Evolutionary conservation across 2,888 invertebrate species (phyloP), one percentile per base, ranked within the genome.

Genomic region (Cylindroiulus punctatus): DNA sequence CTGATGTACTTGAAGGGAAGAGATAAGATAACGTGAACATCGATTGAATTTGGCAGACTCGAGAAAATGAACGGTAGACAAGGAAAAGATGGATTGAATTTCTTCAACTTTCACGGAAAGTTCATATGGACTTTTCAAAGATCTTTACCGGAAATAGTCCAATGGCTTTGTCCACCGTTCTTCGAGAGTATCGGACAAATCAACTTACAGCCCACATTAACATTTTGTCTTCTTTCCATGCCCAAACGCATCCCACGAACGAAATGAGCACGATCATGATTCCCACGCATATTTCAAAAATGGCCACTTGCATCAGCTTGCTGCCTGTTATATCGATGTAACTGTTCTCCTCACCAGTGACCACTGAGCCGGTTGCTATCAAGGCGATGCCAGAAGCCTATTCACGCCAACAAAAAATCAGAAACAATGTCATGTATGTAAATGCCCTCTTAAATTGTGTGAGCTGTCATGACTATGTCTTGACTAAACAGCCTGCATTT

Each of bases 231-330:
- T 76, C 76, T 14, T 76, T 76, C 76, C 76, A 76, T 76, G 30
- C 76, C 76, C 30, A 30, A 30, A 17, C 76, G 76, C 30, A 76
- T 76, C 76, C 76, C 30, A 76, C 30, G 30, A 32, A 17, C 26
- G 76, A 76, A 76, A 76, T 30, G 17, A 76, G 30, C 76, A 30
- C 76, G 17, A 76, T 76, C 4, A 76, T 30, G 30, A 76, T 76
- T 26, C 76, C 76, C 76, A 76, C 26, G 32, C 76, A 76, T 17
- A 76, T 76, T 76, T 76, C 76, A 26, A 76, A 76, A 2, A 76
- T 76, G 30, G 76, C 76, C 76, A 76, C 76, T 76, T 76, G 76
- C 14, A 76, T 76, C 76, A 76, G 12, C 22, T 76, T 76, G 17
- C 76, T 76, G 26, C 76, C 76, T 2, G 30, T 76, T 32, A 76